These are phyloP conservation scores for Himalopsyche anomala DNA, from an alignment of 2,888 invertebrate genomes.

Conservation along the genomic window DNA sequence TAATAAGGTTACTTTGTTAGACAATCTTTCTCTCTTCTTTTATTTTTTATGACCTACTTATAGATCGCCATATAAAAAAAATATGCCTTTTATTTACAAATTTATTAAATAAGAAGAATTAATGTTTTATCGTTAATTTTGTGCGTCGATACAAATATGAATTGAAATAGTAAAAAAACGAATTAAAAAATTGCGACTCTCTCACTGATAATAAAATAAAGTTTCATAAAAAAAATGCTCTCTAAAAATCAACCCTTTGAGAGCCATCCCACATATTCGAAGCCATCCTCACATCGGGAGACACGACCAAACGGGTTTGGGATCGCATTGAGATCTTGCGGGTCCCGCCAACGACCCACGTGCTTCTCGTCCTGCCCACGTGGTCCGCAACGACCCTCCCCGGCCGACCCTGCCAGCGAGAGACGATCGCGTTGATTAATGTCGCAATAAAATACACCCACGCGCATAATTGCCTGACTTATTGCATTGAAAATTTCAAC, in stretches of 20 bases:
- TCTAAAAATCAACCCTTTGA: background rate
- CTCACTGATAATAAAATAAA: too few species aligned
- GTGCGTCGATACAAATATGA: too few species aligned
- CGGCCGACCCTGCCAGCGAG: conserved; percentile 34
- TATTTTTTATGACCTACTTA: too few species aligned
- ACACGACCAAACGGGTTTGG: conserved; percentile 1
- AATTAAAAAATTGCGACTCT: too few species aligned
- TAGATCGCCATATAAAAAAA: too few species aligned
- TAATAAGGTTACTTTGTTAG: too few species aligned
- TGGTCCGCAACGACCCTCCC: conserved; percentile 21
- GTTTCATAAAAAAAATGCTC: too few species aligned
- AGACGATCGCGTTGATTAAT: conserved; percentile 62
- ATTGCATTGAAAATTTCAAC: conserved; percentile 61
- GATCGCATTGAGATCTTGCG: conserved; percentile 37
- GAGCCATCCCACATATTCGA: background rate
- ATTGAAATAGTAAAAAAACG: too few species aligned
- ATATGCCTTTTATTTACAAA: too few species aligned
- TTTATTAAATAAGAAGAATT: too few species aligned
- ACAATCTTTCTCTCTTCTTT: too few species aligned
- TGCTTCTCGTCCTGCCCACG: conserved; percentile 25
- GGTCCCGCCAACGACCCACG: conserved; percentile 28
- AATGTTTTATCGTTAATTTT: too few species aligned
- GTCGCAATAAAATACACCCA: conserved; percentile 64
- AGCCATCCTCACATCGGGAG: background rate
- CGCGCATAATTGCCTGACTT: conserved; percentile 64